Evolutionary conservation across 1,140 invertebrate species (phyloP).

Genomic region (Brachionus manjavacas): DNA sequence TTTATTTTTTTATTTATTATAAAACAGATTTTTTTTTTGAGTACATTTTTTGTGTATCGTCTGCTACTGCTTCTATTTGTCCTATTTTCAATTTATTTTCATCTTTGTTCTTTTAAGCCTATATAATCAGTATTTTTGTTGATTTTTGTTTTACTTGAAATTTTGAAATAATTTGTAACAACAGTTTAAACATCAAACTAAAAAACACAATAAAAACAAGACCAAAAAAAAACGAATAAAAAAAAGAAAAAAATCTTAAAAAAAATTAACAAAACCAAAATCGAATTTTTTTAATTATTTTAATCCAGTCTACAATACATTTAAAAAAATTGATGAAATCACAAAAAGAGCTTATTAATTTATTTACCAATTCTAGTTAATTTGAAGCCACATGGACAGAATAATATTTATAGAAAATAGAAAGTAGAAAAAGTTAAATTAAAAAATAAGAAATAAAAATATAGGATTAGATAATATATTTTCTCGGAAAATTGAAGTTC

Average conservation of each 20-base stretch:
- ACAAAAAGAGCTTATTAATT: too few relatives aligned
- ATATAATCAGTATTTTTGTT: not conserved
- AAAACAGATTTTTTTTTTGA: not conserved
- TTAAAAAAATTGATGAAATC: too few relatives aligned
- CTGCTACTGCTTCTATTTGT: conserved; percentile 1
- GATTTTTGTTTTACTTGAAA: conserved; percentile 26
- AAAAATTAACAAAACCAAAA: conserved; percentile 19
- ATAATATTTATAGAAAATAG: too few relatives aligned
- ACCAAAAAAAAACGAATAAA: not conserved
- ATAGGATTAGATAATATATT: too few relatives aligned
- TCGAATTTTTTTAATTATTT: not conserved
- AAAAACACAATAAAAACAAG: not conserved
- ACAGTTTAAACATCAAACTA: not conserved
- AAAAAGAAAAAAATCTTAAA: conserved; percentile 37
- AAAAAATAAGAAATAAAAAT: too few relatives aligned
- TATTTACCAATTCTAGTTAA: too few relatives aligned
- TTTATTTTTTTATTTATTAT: not conserved
- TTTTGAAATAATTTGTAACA: conserved; percentile 38
- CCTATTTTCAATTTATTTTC: not conserved
- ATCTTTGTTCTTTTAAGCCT: not conserved
- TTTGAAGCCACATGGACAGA: too few relatives aligned
- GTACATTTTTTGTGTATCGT: not conserved
- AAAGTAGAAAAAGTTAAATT: too few relatives aligned
- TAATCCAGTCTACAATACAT: too few relatives aligned
- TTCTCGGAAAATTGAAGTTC: too few relatives aligned